Conservation (phyloP, 2,797 vertebrate species). For the Chromobotia macracanthus region DNA sequence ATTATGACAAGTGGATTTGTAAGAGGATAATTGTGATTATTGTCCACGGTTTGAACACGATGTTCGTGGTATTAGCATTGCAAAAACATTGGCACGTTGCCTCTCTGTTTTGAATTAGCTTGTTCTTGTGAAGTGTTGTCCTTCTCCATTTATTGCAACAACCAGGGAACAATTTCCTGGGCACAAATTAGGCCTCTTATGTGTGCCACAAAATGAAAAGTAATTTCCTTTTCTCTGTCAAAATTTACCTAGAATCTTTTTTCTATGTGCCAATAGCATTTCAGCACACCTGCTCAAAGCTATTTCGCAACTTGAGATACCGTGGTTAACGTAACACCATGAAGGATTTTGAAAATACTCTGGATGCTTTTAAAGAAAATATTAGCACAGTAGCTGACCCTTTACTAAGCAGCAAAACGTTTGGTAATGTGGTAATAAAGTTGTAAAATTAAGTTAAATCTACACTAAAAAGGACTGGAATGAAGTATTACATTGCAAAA, state of each 20-base stretch:
- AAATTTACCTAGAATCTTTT: slow-evolving; percentile 24
- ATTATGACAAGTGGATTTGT: slow-evolving; percentile 53
- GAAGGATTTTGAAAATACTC: not conserved
- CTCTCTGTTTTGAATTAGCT: slow-evolving; percentile 50
- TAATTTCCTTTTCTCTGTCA: slow-evolving; percentile 30
- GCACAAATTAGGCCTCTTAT: slow-evolving; percentile 35
- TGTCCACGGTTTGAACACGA: slow-evolving; percentile 32
- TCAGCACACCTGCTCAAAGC: not conserved
- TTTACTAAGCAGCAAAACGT: not conserved
- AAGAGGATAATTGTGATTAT: slow-evolving; percentile 59
- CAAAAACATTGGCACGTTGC: slow-evolving; percentile 45
- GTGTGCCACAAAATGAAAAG: slow-evolving; percentile 15
- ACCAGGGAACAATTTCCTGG: slow-evolving; percentile 36
- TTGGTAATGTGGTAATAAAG: not conserved
- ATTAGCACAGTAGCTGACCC: not conserved
- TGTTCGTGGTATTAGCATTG: slow-evolving; percentile 40
- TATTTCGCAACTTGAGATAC: not conserved
- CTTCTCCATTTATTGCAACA: slow-evolving; percentile 36
- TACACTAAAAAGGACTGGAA: too few relatives aligned
- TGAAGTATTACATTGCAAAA: not conserved
- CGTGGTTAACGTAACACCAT: not conserved
- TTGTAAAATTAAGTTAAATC: not conserved
- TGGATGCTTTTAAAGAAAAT: not conserved
- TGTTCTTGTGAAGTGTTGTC: slow-evolving; percentile 41
- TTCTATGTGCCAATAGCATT: not conserved